phyloP scores from a whole-genome alignment of 2,113 vertebrate genomes.

The Aptenodytes patagonicus region DNA sequence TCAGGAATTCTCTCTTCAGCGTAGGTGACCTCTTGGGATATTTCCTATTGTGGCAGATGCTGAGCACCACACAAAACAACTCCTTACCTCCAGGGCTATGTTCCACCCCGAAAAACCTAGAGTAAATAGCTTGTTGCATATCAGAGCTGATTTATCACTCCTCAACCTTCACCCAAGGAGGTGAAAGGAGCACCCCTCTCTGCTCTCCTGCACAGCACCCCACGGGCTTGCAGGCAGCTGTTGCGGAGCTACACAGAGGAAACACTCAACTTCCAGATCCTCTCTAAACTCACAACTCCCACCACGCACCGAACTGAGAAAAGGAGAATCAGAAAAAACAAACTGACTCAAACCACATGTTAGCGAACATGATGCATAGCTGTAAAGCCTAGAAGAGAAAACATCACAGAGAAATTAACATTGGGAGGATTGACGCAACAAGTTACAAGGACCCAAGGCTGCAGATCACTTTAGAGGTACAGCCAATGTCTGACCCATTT shows the following conservation, averaged over 20 bases:
- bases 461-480: rapidly evolving
- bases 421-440: rapidly evolving
- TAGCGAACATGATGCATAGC: neutral
- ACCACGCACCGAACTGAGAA: neutral
- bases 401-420: neutral
- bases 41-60: neutral
- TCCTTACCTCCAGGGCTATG: rapidly evolving
- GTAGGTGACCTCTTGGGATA: neutral
- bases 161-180: neutral
- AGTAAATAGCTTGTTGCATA: rapidly evolving
- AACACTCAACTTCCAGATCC: neutral
- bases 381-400: neutral
- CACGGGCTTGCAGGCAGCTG: neutral
- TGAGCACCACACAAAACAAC: neutral
- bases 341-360: neutral
- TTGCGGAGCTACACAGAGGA: neutral
- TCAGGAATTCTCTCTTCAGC: neutral
- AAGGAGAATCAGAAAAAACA: neutral
- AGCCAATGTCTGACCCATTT: rapidly evolving
- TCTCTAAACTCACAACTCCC: neutral
- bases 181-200: neutral
- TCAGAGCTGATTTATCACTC: rapidly evolving
- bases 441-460: rapidly evolving
- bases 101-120: neutral
- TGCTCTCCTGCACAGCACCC: neutral